Evolutionary conservation across 2,797 vertebrate genomes (phyloP), one percentile per base, ranked within the genome.

Genomic region (Poeciliopsis presidionis): DNA sequence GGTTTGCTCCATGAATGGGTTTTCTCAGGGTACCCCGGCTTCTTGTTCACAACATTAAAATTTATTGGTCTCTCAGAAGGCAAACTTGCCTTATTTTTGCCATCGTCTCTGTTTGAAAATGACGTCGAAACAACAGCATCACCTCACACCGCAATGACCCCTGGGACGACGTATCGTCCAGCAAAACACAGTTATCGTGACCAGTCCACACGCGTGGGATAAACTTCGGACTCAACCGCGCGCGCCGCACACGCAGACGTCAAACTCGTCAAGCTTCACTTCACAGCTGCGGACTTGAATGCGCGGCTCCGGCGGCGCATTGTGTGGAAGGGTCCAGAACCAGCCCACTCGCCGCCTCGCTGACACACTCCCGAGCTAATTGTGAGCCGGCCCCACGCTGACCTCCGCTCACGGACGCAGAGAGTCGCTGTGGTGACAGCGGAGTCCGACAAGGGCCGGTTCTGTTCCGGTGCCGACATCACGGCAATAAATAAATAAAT

Each of bases 361-460:
- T 72, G 81, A 70, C 86, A 76, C 81, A 79, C 88, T 80, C 43
- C 20, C 20, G 25, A 78, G 80, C 81, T 92, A 92, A 91, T 89
- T 91, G 81, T 81, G 82, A 86, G 85, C 87, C 36, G 65, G 78
- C 86, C 77, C 87, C 87, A 87, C 22, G 57, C 79, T 92, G 89
- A 89, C 90, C 87, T 87, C 79, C 49, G 14, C 81, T 83, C 84
- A 13, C 11, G 22, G 82, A 79, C 82, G 85, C 82, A 88, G 75
- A 86, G 73, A 86, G 77, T 81, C 87, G 83, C 85, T 57, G 53
- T 74, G 81, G 72, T 85, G 88, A 90, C 88, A 89, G 90, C 83
- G 9, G 73, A 84, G 81, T 73, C 76, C 80, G 85, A 93, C 91
- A 89, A 88, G 86, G 75, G 53, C 84, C 77, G 55, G 80, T 79